Evolutionary conservation across 2,888 invertebrate species (phyloP).

Genomic region (Tetragnatha montana): DNA sequence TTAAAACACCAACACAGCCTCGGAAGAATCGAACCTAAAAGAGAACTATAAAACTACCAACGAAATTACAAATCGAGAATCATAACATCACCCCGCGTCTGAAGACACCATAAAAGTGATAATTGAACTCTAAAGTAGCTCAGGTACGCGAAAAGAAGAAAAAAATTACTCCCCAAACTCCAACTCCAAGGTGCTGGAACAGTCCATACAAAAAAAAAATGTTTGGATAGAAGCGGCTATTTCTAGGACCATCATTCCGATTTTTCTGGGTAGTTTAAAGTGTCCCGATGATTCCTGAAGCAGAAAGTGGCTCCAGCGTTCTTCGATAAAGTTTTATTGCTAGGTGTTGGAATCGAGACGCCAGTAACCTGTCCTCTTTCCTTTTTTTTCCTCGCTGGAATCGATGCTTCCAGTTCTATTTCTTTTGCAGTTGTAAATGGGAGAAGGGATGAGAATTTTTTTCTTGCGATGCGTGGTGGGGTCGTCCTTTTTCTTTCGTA

Average conservation of each 20-base stretch:
- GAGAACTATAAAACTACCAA: background rate
- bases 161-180: background rate
- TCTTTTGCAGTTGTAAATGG: background rate
- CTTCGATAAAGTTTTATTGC: conserved; percentile 30
- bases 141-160: background rate
- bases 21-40: background rate
- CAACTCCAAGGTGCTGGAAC: background rate
- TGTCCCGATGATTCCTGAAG: background rate
- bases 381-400: background rate
- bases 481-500: background rate
- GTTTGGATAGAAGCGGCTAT: background rate
- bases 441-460: background rate
- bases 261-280: background rate
- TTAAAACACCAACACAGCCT: background rate
- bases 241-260: background rate
- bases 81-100: background rate
- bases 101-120: conserved; percentile 1
- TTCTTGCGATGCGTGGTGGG: background rate
- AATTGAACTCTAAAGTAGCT: background rate
- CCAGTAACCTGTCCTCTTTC: background rate
- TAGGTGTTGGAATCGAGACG: conserved; percentile 4
- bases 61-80: background rate
- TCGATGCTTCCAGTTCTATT: background rate
- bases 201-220: background rate
- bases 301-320: background rate